Evolutionary conservation across 2,113 vertebrate genomes (phyloP).

Genomic region (Petroica traversi): DNA sequence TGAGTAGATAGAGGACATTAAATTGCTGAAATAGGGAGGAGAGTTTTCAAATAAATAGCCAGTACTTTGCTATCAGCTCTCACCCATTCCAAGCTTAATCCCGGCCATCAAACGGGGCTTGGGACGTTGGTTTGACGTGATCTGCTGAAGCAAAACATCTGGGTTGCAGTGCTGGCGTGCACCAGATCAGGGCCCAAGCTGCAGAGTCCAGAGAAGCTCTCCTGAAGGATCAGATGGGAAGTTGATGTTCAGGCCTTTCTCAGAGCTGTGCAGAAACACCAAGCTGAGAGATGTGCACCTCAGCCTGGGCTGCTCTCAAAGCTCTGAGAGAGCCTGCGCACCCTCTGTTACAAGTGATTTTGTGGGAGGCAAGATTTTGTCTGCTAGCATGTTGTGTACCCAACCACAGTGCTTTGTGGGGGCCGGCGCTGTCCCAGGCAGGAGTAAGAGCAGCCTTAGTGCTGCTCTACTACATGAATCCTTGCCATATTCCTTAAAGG

Average conservation of each 20-base stretch:
- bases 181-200: background rate
- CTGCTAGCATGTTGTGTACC: accelerated
- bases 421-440: background rate
- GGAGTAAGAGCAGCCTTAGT: background rate
- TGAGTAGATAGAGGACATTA: background rate
- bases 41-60: background rate
- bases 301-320: background rate
- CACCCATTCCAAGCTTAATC: background rate
- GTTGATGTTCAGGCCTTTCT: background rate
- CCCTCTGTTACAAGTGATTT: background rate
- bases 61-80: background rate
- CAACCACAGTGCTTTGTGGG: background rate
- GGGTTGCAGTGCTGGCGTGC: background rate
- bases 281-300: accelerated
- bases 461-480: background rate
- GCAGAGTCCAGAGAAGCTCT: background rate
- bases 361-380: background rate
- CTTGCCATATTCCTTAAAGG: slow-evolving; percentile 50
- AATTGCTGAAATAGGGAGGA: background rate
- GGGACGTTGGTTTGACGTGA: background rate
- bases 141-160: background rate
- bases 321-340: background rate
- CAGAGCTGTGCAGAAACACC: background rate
- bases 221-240: background rate
- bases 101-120: background rate